phyloP scores from a whole-genome alignment of 1,140 invertebrate genomes.

The Telenomus remus region DNA sequence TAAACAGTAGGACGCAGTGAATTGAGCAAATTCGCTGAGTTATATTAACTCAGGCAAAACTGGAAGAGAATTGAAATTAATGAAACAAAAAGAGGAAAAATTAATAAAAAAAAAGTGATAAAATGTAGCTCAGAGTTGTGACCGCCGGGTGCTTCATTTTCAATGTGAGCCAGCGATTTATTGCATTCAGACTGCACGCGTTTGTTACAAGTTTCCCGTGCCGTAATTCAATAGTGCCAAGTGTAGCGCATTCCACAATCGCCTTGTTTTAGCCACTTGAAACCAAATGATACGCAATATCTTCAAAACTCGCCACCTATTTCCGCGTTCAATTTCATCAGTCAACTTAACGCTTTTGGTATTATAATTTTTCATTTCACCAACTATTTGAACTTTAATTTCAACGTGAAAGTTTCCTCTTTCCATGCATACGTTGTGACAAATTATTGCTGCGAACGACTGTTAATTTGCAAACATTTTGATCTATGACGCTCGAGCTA shows the following conservation, averaged over 20 bases:
- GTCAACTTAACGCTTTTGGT: no score
- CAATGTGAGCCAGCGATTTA: conserved; percentile 35
- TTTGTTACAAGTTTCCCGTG: conserved; percentile 27
- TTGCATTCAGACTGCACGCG: conserved; percentile 32
- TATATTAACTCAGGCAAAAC: conserved; percentile 19
- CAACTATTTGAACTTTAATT: conserved; percentile 12
- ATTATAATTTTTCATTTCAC: no score
- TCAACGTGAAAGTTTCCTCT: neutral
- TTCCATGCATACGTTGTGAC: no score
- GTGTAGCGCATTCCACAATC: conserved; percentile 34
- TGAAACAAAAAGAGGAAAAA: conserved; percentile 31
- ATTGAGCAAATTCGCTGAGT: conserved; percentile 41
- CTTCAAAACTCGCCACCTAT: conserved; percentile 1
- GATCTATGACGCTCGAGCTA: no score
- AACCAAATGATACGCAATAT: conserved; percentile 34
- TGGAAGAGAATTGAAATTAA: conserved; percentile 40
- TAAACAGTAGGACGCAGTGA: conserved; percentile 34
- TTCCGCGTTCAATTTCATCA: neutral
- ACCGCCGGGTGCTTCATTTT: conserved; percentile 49
- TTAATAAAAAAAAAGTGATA: conserved; percentile 3
- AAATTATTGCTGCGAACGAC: no score
- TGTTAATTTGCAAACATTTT: no score
- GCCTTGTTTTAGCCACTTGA: conserved; percentile 33
- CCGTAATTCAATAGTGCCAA: conserved; percentile 39
- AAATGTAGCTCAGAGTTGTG: conserved; percentile 24